Conservation (phyloP, 2,797 vertebrate species). For the Tenualosa thibaudeaui region DNA sequence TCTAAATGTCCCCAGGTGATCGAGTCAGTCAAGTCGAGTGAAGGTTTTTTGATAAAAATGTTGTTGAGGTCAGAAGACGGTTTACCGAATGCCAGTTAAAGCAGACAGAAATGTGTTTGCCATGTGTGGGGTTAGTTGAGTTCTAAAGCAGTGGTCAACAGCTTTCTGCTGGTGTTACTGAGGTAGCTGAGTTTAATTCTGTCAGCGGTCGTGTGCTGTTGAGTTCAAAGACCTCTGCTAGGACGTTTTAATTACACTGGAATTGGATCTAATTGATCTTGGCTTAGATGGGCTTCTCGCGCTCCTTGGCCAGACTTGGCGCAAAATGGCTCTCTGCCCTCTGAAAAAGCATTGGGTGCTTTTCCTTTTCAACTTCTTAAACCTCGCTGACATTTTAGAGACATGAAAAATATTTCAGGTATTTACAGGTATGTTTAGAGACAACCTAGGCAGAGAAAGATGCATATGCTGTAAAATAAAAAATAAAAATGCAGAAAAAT, state of each 20-base stretch:
- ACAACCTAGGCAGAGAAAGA: neutral
- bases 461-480: neutral
- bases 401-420: neutral
- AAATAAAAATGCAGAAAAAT: neutral
- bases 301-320: slow-evolving; percentile 65
- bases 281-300: slow-evolving; percentile 76
- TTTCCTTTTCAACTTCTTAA: neutral
- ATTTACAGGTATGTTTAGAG: neutral
- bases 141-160: slow-evolving; percentile 33
- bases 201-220: slow-evolving; percentile 61
- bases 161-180: slow-evolving; percentile 59
- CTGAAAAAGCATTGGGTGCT: slow-evolving; percentile 11
- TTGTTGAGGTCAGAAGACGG: slow-evolving; percentile 8
- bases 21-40: neutral
- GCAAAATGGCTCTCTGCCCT: slow-evolving; percentile 31
- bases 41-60: neutral
- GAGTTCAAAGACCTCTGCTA: slow-evolving; percentile 74
- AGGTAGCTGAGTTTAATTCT: slow-evolving; percentile 62
- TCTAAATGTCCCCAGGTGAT: slow-evolving; percentile 8
- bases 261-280: slow-evolving; percentile 76
- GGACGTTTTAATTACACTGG: slow-evolving; percentile 79
- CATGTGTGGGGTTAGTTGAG: neutral
- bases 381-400: neutral
- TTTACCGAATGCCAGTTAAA: neutral
- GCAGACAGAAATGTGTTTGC: neutral